phyloP scores from a whole-genome alignment of 2,888 invertebrate genomes.

The Xylophagus ater region DNA sequence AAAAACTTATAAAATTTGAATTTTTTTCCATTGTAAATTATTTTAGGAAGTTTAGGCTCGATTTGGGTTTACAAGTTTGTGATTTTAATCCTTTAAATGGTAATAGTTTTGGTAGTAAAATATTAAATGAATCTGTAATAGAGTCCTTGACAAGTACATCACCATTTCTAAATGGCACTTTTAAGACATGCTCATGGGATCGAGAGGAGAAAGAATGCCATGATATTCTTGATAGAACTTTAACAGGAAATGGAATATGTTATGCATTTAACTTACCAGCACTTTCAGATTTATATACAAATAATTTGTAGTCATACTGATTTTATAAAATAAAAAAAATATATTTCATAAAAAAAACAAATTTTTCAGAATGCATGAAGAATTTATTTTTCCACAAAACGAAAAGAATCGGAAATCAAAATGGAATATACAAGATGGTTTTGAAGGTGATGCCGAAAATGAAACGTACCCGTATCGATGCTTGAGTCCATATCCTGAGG shows the following conservation, averaged over 20 bases:
- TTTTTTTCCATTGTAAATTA: no score
- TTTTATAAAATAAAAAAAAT: slow-evolving; percentile 42
- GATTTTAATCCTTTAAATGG: slow-evolving; percentile 23
- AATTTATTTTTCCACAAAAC: not conserved
- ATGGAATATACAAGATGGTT: slow-evolving; percentile 56
- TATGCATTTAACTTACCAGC: slow-evolving; percentile 8
- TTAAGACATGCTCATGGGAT: slow-evolving; percentile 9
- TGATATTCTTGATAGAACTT: not conserved
- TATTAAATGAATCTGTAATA: not conserved
- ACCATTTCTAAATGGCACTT: not conserved
- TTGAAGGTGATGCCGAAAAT: slow-evolving; percentile 41
- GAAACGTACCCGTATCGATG: slow-evolving; percentile 58
- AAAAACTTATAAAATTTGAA: no score
- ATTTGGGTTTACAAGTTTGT: no score
- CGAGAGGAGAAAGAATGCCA: not conserved
- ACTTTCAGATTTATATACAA: no score
- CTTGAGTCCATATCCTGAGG: slow-evolving; percentile 50
- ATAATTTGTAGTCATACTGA: slow-evolving; percentile 10
- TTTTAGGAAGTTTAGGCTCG: no score
- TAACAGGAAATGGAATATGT: slow-evolving; percentile 10
- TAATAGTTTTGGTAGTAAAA: not conserved
- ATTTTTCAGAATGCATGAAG: not conserved
- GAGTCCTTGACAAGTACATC: not conserved
- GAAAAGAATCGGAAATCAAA: slow-evolving; percentile 22
- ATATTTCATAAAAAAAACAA: not conserved